These are phyloP conservation scores for Sclerurus mexicanus DNA, from an alignment of 2,113 vertebrate species.

Conservation along the genomic window DNA sequence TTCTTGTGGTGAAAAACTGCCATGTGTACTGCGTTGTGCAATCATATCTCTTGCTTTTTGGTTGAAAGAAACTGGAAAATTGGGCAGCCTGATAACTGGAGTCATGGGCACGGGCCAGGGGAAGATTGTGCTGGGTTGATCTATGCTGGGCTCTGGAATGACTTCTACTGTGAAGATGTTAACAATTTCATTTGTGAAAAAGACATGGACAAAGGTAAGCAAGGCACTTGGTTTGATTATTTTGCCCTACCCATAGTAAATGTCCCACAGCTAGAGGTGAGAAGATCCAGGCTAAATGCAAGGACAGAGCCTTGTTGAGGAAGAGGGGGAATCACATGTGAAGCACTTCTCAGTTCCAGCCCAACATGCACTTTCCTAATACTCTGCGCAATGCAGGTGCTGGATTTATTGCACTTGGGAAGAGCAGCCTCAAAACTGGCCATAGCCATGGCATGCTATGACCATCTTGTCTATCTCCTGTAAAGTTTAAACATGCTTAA, in stretches of 20 bases:
- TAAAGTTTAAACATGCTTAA: neutral
- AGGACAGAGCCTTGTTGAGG: neutral
- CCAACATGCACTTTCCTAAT: neutral
- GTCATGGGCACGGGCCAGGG: constrained; percentile 77
- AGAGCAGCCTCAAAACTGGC: neutral
- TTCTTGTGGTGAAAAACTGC: constrained; percentile 40
- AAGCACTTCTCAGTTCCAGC: neutral
- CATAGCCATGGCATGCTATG: neutral
- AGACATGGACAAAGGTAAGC: constrained; percentile 79
- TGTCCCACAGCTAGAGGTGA: neutral
- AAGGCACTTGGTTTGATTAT: neutral
- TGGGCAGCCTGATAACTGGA: constrained; percentile 95
- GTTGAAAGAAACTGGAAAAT: constrained; percentile 88
- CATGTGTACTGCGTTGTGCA: constrained; percentile 23
- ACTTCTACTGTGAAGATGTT: constrained; percentile 89
- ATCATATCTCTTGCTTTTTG: constrained; percentile 67
- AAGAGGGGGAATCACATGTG: neutral
- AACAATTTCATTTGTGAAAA: constrained; percentile 92
- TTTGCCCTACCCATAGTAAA: neutral
- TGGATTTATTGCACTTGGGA: neutral
- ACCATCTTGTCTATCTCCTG: neutral
- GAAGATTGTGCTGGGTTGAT: constrained; percentile 91
- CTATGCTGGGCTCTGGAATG: constrained; percentile 89
- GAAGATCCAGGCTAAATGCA: neutral
- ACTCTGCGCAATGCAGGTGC: fast-evolving